These are phyloP conservation scores for Coregonus ussuriensis DNA, from an alignment of 2,797 vertebrate genomes.

Conservation along the genomic window DNA sequence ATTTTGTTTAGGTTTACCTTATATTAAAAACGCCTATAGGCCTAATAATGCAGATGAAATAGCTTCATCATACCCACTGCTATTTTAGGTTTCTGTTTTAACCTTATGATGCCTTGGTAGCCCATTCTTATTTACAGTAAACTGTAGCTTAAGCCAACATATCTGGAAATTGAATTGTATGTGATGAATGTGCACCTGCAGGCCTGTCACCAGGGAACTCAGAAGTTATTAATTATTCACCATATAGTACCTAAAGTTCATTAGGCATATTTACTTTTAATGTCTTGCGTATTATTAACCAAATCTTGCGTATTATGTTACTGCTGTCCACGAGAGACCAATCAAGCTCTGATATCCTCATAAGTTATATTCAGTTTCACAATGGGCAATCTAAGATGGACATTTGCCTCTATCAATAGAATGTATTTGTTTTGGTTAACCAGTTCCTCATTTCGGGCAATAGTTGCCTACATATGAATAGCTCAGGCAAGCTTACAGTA, in stretches of 20 bases:
- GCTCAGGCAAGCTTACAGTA: neutral
- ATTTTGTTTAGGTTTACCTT: neutral
- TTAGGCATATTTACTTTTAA: neutral
- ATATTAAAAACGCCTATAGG: neutral
- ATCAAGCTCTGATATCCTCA: neutral
- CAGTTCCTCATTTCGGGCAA: conserved; percentile 20
- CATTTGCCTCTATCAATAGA: neutral
- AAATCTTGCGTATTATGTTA: neutral
- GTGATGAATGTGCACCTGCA: neutral
- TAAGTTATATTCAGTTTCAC: neutral
- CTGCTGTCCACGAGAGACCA: neutral
- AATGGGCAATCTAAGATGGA: neutral
- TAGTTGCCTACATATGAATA: conserved; percentile 51
- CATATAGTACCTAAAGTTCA: neutral
- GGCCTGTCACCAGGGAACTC: neutral
- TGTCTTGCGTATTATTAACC: neutral
- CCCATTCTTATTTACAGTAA: conserved; percentile 3
- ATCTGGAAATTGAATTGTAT: neutral
- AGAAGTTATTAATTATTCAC: neutral
- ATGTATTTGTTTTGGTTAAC: neutral
- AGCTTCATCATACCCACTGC: neutral
- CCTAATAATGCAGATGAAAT: neutral
- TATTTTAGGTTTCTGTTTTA: conserved; percentile 1
- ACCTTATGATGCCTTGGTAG: conserved; percentile 50
- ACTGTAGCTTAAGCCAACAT: neutral